Evolutionary conservation across 2,113 vertebrate genomes (phyloP).

Genomic region (Grantiella picta): DNA sequence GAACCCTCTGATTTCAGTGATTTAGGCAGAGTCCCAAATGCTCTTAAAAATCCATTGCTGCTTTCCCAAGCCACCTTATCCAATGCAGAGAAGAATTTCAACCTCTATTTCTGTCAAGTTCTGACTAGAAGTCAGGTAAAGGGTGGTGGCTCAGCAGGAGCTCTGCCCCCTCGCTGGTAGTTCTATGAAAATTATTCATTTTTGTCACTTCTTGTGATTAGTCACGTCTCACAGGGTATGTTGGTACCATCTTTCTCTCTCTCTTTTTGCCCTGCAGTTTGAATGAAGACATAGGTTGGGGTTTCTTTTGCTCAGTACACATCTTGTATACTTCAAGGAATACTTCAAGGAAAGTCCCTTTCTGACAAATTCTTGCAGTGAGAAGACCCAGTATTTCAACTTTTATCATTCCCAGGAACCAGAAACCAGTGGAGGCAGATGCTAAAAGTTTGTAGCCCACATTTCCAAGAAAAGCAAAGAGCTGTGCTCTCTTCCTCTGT

Average conservation of each 20-base stretch:
- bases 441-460: neutral
- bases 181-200: neutral
- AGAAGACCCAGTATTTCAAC: neutral
- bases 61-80: neutral
- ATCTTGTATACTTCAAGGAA: neutral
- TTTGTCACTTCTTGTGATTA: neutral
- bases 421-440: neutral
- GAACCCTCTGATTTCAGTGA: neutral
- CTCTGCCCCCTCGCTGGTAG: neutral
- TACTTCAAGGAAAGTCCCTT: neutral
- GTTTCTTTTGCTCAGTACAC: neutral
- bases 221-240: neutral
- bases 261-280: neutral
- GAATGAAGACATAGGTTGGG: neutral
- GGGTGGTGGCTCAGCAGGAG: neutral
- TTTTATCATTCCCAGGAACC: constrained; percentile 15
- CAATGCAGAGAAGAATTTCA: neutral
- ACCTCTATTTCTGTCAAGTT: neutral
- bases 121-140: neutral
- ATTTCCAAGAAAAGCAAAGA: neutral
- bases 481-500: neutral
- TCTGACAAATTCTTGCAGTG: neutral
- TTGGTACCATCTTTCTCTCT: neutral
- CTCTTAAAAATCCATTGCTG: neutral
- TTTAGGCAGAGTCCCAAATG: neutral